These are phyloP conservation scores for Hydrochoerus hydrochaeris DNA, from an alignment of 2,113 vertebrate genomes.

Conservation along the genomic window DNA sequence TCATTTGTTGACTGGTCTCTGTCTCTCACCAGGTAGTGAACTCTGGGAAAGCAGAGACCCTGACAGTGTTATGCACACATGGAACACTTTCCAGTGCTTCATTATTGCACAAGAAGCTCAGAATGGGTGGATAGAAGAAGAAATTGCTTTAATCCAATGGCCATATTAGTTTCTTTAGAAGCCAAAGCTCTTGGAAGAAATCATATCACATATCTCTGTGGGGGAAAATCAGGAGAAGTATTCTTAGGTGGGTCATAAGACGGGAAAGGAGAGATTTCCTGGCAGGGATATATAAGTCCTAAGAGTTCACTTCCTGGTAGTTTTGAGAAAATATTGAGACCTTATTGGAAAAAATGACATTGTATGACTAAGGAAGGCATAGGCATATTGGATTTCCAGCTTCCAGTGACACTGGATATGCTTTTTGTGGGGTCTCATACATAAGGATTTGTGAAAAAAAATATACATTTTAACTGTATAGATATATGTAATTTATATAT, in stretches of 20 bases:
- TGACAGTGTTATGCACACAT: fast-evolving
- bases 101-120: not conserved
- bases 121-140: not conserved
- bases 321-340: not conserved
- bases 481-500: not conserved
- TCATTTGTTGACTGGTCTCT: not conserved
- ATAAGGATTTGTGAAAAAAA: not conserved
- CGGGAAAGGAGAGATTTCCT: not conserved
- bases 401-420: not conserved
- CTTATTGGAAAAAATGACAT: not conserved
- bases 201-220: not conserved
- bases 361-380: fast-evolving
- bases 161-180: not conserved
- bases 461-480: no score
- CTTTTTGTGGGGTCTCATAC: not conserved
- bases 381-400: fast-evolving
- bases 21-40: not conserved
- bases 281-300: not conserved
- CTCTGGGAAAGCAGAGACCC: not conserved
- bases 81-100: not conserved
- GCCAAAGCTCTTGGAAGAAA: not conserved
- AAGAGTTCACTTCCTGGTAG: not conserved
- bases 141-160: not conserved
- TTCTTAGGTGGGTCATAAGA: not conserved
- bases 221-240: not conserved